A percentile compares a stretch with the other conserved stretches of the same genome.
Evolutionary conservation across 2,888 invertebrate genomes (phyloP).

Genomic region (Brassicogethes aeneus): DNA sequence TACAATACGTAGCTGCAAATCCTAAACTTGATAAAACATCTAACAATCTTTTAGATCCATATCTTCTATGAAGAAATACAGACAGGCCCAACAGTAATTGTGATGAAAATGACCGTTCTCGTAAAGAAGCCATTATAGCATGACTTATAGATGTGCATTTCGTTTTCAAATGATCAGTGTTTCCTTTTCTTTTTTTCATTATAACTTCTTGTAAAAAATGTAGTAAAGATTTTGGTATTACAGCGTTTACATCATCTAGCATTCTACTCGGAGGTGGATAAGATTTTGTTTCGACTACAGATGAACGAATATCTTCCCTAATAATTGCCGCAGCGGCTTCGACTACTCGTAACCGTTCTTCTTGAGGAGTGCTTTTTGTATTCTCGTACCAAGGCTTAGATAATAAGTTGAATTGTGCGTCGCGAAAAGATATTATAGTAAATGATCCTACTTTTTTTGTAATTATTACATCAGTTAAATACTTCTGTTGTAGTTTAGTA

Average conservation of each 20-base stretch:
- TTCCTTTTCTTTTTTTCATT: constrained; percentile 17
- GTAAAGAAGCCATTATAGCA: constrained; percentile 28
- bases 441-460: constrained; percentile 21
- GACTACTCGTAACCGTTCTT: constrained; percentile 30
- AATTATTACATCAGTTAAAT: constrained; percentile 21
- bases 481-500: constrained; percentile 17
- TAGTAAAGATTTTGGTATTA: constrained; percentile 27
- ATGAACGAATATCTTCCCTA: constrained; percentile 33
- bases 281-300: constrained; percentile 28
- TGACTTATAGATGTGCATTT: constrained; percentile 17
- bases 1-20: constrained; percentile 29
- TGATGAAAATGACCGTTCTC: constrained; percentile 23
- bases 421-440: too few species aligned
- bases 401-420: constrained; percentile 28
- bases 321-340: constrained; percentile 35
- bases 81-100: constrained; percentile 24
- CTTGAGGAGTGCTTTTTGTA: constrained; percentile 25
- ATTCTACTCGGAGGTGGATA: constrained; percentile 33
- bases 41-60: constrained; percentile 29
- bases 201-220: constrained; percentile 30
- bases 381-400: constrained; percentile 31
- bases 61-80: constrained; percentile 14
- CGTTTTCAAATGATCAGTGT: constrained; percentile 9
- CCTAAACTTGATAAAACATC: constrained; percentile 29
- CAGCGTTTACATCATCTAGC: constrained; percentile 20